A percentile compares a stretch with the other conserved stretches of the same genome.
These are phyloP conservation scores for Hartigia nigra DNA, from an alignment of 2,888 invertebrate genomes.

Conservation along the genomic window DNA sequence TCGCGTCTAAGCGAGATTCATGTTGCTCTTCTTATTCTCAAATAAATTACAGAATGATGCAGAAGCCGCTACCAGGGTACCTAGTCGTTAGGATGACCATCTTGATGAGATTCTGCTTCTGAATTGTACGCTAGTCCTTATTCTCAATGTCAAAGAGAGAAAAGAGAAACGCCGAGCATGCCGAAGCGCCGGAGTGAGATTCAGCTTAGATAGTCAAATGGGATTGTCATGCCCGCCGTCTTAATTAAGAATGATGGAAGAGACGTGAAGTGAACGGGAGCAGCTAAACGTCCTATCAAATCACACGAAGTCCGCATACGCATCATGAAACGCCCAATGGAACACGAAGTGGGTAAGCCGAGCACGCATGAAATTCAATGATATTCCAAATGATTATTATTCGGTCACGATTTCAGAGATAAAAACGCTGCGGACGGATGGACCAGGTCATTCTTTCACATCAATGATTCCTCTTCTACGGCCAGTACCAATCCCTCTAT, in stretches of 20 bases:
- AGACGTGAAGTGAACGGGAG: slow-evolving; percentile 17
- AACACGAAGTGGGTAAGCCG: neutral
- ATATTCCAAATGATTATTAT: neutral
- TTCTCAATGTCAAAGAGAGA: neutral
- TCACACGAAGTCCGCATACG: neutral
- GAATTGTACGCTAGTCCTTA: neutral
- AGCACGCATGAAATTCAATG: neutral
- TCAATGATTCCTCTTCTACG: neutral
- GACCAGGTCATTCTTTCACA: neutral
- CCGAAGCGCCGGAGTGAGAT: slow-evolving; percentile 16
- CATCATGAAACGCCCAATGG: neutral
- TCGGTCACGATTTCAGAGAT: neutral
- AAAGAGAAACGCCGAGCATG: neutral
- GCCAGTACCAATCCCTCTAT: neutral
- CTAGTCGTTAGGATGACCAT: neutral
- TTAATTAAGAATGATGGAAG: slow-evolving; percentile 47
- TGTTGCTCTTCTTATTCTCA: neutral
- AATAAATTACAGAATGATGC: slow-evolving; percentile 10
- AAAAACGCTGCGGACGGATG: neutral
- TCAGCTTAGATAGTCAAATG: slow-evolving; percentile 36
- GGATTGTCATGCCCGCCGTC: slow-evolving; percentile 32
- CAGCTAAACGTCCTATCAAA: slow-evolving; percentile 7
- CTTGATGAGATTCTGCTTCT: neutral
- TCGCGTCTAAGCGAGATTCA: neutral
- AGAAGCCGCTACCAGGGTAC: neutral